Evolutionary conservation across 2,113 vertebrate species (phyloP), one percentile per base, ranked within the genome.

Genomic region (Gambusia holbrooki): DNA sequence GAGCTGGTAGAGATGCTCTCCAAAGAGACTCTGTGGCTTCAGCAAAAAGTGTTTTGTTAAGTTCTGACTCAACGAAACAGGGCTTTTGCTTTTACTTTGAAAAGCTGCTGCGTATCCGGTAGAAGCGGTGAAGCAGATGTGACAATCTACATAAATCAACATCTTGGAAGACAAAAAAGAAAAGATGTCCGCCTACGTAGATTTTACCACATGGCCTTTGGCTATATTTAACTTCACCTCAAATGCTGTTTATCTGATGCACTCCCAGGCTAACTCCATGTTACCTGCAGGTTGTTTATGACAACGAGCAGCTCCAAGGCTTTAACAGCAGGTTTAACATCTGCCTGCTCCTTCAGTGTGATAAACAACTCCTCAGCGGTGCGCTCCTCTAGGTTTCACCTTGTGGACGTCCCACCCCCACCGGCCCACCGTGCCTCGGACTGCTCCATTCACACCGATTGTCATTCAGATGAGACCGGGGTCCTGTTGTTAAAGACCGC

Each of bases 371-470:
- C 71, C 66, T 35, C 42, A 72, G 74, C 78, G 62, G 67, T 17
- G 30, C 65, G 66, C 71, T 45, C 66, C 64, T 61, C 33, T 65
- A 60, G 62, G 28, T 62, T 73, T 69, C 45, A 22, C 35, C 62
- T 60, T 32, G 12, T 27, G 61, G 79, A 81, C 74, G 71, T 13
- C 76, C 72, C 64, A 54, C 62, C 63, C 70, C 80, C 77, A 27
- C 0, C 17, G 33, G 66, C 71, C 42, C 35, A 19, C 45, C 0
- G 7, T 42, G 76, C 51, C 62, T 61, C 42, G 9, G 74, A 62
- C 62, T 72, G 88, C 76, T 76, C 75, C 84, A 92, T 92, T 93
- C 92, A 90, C 90, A 93, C 79, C 62, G 25, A 90, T 92, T 94
- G 85, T 92, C 76, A 94, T 94, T 93, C 82, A 91, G 85, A 93